Evolutionary conservation across 2,888 invertebrate species (phyloP).

Genomic region (Sabellastarte sp.): DNA sequence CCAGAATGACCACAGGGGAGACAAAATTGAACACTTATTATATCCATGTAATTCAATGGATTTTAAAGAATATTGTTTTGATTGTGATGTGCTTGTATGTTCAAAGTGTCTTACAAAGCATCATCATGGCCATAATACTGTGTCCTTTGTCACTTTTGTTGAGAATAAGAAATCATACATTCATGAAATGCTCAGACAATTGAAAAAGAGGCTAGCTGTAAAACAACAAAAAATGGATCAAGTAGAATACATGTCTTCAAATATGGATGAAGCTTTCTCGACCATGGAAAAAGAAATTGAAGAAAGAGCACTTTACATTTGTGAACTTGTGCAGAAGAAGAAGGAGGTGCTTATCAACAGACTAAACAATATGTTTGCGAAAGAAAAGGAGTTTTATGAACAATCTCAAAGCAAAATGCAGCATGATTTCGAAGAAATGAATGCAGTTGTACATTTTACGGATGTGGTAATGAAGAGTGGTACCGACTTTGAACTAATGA

Average conservation of each 20-base stretch:
- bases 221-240: neutral
- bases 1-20: too few relatives aligned
- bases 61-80: neutral
- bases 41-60: too few relatives aligned
- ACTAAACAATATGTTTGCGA: neutral
- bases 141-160: neutral
- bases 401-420: neutral
- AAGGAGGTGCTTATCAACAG: neutral
- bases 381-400: neutral
- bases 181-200: neutral
- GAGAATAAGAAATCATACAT: neutral
- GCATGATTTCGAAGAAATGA: neutral
- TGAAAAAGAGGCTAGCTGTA: neutral
- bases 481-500: slow-evolving; percentile 8
- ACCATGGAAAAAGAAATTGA: neutral
- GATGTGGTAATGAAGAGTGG: neutral
- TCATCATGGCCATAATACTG: neutral
- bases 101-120: neutral
- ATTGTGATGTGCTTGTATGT: neutral
- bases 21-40: too few relatives aligned
- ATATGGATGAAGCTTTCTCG: neutral
- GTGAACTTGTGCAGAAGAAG: neutral
- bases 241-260: neutral
- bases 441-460: neutral
- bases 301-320: neutral